Base-by-base conservation (phyloP, 1,140 invertebrate genomes). In the Drosophila malerkotliana region DNA sequence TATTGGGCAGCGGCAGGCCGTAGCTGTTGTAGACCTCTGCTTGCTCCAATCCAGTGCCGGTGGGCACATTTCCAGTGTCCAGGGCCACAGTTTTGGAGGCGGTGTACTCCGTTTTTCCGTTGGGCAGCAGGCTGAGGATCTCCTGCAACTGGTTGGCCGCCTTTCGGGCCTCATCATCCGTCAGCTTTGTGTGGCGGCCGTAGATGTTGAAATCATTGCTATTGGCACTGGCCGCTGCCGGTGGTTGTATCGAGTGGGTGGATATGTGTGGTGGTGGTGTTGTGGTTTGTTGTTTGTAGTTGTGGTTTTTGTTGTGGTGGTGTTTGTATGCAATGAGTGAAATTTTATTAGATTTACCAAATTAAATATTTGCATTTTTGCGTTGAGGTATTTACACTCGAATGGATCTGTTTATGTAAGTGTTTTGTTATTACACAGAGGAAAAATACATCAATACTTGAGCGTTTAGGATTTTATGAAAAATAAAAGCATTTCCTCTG, bases 161-260 rank as follows among this genome's bases (percentile, higher is more conserved):
- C 24, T 81, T 78, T 2, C 78, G 80, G 2, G 90, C 83, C 41
- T 91, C 90, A 8, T 82, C 76, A 6, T 91, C 83, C 34, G 61
- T 69, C 15, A 91, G 67, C 63, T 91, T 91, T 60, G 77, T 73
- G 71, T 91, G 90, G 34, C 90, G 90, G 48, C 83, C 83, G 41
- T 91, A 91, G 66, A 89, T 83, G 53, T 90, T 91, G 76, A 91
- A 91, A 54, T 91, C 90, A 15, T 91, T 79, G 51, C 60, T 68
- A 51, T 72, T 51, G 49, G 71, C 75, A 49, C 47, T 69, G 62
- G 51, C 48, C 45, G 60, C 82, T 88, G 79, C 60, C 71, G 49
- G 58, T 55, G 76, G 47, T 63, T 34, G 49, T n/a, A 45, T 71
- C 32, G 52, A 69, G 64, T 57, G 51, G 37, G 56, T 48, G 55